phyloP scores from a whole-genome alignment of 2,888 invertebrate genomes.

The Trissoscelio sp. region DNA sequence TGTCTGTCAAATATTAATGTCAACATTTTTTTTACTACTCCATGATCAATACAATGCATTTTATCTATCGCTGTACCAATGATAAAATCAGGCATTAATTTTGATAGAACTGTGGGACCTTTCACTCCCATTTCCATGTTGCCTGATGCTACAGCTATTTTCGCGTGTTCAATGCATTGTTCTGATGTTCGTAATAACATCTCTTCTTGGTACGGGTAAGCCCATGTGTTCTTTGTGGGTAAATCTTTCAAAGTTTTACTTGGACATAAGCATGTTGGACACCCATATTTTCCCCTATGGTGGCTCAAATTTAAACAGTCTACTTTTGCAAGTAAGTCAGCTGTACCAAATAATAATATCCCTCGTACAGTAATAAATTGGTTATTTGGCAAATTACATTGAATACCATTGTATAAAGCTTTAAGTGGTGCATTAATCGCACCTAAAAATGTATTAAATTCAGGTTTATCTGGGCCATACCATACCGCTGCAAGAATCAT shows the following conservation, averaged over 20 bases:
- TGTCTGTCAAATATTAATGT: conserved; percentile 21
- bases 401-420: not conserved
- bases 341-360: conserved; percentile 38
- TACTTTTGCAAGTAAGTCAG: conserved; percentile 35
- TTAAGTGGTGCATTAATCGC: conserved; percentile 3
- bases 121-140: conserved; percentile 63
- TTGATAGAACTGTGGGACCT: conserved; percentile 54
- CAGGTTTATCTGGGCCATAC: conserved; percentile 37
- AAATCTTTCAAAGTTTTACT: conserved; percentile 27
- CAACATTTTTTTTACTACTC: conserved; percentile 54
- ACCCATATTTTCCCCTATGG: conserved; percentile 24
- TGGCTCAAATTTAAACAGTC: conserved; percentile 38
- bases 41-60: conserved; percentile 67
- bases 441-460: conserved; percentile 24
- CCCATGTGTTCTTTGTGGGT: too few species aligned
- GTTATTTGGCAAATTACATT: not conserved
- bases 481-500: conserved; percentile 31
- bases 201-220: too few species aligned
- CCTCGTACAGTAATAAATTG: conserved; percentile 16
- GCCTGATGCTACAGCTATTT: too few species aligned
- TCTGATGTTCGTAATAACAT: too few species aligned
- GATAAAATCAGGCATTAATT: conserved; percentile 65
- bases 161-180: too few species aligned
- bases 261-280: conserved; percentile 27
- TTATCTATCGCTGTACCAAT: conserved; percentile 58